phyloP scores from a whole-genome alignment of 2,888 invertebrate species.

The Phyllotreta cruciferae region DNA sequence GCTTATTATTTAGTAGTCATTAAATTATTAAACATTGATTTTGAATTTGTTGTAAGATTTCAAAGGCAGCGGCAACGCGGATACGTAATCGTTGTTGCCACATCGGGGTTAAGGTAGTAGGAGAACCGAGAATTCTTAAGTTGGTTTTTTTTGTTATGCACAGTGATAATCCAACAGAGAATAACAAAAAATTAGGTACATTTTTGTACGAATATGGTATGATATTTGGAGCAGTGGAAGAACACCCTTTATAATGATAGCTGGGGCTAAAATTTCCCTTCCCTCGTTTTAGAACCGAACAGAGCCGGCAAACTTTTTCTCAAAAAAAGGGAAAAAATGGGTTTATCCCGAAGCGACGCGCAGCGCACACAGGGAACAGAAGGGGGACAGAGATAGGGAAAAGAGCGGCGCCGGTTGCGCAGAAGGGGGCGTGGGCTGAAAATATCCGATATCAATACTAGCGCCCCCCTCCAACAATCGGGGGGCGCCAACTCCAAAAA shows the following conservation, averaged over 20 bases:
- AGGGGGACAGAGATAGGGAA: conserved; percentile 22
- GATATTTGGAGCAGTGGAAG: too few relatives aligned
- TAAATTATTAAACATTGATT: too few relatives aligned
- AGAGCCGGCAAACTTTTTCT: too few relatives aligned
- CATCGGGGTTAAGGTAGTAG: conserved; percentile 10
- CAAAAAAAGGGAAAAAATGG: too few relatives aligned
- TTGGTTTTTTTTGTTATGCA: neutral
- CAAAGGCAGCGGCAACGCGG: neutral
- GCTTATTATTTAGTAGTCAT: too few relatives aligned
- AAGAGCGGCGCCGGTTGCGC: conserved; percentile 41
- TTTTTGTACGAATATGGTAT: neutral
- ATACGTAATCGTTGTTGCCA: conserved; percentile 13
- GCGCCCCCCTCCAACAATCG: conserved; percentile 46
- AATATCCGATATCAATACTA: conserved; percentile 58
- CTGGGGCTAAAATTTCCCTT: too few relatives aligned
- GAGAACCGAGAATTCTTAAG: conserved; percentile 8
- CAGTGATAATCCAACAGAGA: neutral
- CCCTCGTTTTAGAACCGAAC: too few relatives aligned
- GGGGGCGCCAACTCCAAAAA: conserved; percentile 49
- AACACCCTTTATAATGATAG: too few relatives aligned
- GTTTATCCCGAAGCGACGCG: too few relatives aligned
- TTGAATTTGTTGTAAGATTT: too few relatives aligned
- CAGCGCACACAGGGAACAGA: conserved; percentile 1
- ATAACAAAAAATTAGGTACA: neutral
- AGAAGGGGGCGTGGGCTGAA: conserved; percentile 48